Evolutionary conservation across 2,113 vertebrate species (phyloP), one percentile per base, ranked within the genome.

Genomic region (Dasyurus viverrinus): DNA sequence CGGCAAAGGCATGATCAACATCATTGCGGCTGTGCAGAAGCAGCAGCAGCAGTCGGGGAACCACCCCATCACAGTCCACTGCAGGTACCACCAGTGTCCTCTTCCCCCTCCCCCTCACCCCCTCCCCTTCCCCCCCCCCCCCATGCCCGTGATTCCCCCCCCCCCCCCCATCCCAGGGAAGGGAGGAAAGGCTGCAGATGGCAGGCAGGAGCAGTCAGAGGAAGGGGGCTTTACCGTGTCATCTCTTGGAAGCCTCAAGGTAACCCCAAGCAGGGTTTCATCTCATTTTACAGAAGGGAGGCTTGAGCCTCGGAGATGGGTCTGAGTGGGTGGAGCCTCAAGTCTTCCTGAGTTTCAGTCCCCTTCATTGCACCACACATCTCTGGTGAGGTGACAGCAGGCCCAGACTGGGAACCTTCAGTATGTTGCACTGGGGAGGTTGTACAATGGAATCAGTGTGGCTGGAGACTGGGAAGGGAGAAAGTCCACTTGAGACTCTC

Each of bases 41-140:
- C 99, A 99, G 95, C 99, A 99, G 98, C 99, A 99, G 96, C 99
- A 99, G 98, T 99, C 99, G 55, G 99, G 99, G 94, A 99, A 99
- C 98, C 99, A 99, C 96, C 99, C 99, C 89, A 99, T 99, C 98
- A 99, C 99, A 3, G 99, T 99, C 93, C 99, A 99, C 98, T 99
- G 99, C 99, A 99, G 99, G 99, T 99, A 97, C 57, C 0, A 0
- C 52, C 24, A 0, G 0, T 8, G 7, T 48, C 48, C 48, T 48
- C 48, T 6, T 6, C 90, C 76, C 42, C 7, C 14, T 1, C 53
- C 12, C n/a, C n/a, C n/a, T n/a, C n/a, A n/a, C n/a, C n/a, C n/a
- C n/a, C 3, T n/a, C n/a, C 27, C 57, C 57, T n/a, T n/a, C n/a
- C 48, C 48, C 90, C 76, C 42, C 7, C 14, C 91, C n/a, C 3